Evolutionary conservation across 2,888 invertebrate genomes (phyloP), one percentile per base, ranked within the genome.

Genomic region (Drosophila paracracens): DNA sequence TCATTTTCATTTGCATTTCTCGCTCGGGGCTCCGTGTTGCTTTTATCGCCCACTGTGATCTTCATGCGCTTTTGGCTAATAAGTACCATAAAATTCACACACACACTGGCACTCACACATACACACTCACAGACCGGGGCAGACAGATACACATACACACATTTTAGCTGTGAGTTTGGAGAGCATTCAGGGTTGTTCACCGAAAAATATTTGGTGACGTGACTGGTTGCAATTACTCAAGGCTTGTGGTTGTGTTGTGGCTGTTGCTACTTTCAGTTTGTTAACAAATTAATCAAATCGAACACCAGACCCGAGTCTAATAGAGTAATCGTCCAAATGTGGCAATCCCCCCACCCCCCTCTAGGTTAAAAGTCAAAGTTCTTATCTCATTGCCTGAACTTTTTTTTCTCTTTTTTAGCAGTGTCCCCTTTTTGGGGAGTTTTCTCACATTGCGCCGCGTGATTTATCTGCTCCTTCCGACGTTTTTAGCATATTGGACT

Each of bases 251-350:
- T 59, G 65, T 76, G 57, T 50, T 73, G 66, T 67, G 70, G 79
- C 81, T 91, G 88, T 90, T 92, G 92, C 89, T 91, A 87, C 89
- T 90, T 91, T 88, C 79, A 85, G 91, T 92, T 91, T 91, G 89
- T 91, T 91, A 92, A 92, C 92, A 89, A 92, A 92, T 92, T 92
- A 92, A 92, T 92, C 92, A 92, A 92, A 91, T 85, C 87, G 91
- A 91, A 90, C 80, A 74, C 69, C 72, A 50, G 64, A 60, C 67
- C 31, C 40, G 6, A 16, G 54, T n/a, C 56, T 88, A 89, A 89
- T 85, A 75, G 81, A 90, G 90, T 86, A 80, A 85, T 88, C 83
- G 87, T 83, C 68, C 70, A 74, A 74, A 82, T 76, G 86, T 65
- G 75, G 57, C 66, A 87, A 63, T 63, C 53, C 48, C 40, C 52